These are phyloP conservation scores for Bovichtus variegatus DNA, from an alignment of 2,797 vertebrate genomes.

Conservation along the genomic window DNA sequence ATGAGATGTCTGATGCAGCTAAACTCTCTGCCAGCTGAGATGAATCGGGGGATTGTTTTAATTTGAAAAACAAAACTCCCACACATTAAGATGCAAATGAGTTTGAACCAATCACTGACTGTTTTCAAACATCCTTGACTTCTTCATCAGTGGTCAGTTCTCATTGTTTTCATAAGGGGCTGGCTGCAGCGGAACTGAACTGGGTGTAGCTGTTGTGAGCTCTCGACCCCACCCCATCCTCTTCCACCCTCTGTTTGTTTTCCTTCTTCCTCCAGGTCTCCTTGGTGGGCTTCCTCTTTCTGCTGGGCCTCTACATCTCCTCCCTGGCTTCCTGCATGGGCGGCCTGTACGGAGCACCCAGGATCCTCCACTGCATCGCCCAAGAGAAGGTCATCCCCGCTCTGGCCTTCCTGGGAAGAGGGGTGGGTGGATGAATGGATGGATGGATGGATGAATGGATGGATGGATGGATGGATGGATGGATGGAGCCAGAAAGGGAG, in stretches of 20 bases:
- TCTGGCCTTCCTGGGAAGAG: constrained; percentile 89
- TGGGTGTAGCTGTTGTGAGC: constrained; percentile 80
- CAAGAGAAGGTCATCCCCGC: constrained; percentile 95
- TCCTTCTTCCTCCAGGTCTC: constrained; percentile 91
- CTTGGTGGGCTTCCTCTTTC: constrained; percentile 97
- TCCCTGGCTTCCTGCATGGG: constrained; percentile 99
- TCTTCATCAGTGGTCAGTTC: constrained; percentile 46
- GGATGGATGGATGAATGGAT: constrained; percentile 89
- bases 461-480: constrained; percentile 86
- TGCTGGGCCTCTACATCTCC: constrained; percentile 96
- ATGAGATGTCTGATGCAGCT: not conserved
- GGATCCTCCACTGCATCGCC: constrained; percentile 97
- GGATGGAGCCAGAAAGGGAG: constrained; percentile 13
- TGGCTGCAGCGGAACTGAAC: constrained; percentile 79
- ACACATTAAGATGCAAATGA: not conserved
- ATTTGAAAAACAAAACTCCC: too few relatives aligned
- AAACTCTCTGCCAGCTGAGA: not conserved
- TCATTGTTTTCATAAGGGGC: constrained; percentile 76
- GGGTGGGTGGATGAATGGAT: constrained; percentile 92
- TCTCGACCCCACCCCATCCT: constrained; percentile 77
- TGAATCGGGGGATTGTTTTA: too few relatives aligned
- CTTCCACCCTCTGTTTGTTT: constrained; percentile 84
- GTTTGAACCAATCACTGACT: not conserved
- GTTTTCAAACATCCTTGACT: constrained; percentile 30
- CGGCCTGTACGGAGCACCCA: constrained; percentile 94